Percentiles rank a stretch among this genome's conserved stretches.
phyloP scores from a whole-genome alignment of 2,113 vertebrate genomes.

The Peromyscus polionotus region DNA sequence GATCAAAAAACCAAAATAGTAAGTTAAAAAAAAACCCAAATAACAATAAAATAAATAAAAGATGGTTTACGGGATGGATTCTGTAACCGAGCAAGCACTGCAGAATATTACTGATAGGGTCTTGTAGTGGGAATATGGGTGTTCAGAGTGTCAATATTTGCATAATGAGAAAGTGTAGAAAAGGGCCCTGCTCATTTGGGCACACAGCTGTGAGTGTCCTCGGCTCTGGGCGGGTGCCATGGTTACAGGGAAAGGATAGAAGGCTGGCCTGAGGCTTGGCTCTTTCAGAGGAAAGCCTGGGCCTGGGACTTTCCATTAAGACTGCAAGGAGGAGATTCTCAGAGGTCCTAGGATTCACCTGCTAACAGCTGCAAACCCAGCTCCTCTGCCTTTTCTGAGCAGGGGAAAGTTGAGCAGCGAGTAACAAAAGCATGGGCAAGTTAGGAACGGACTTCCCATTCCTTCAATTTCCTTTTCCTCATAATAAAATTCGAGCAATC shows the following conservation, averaged over 20 bases:
- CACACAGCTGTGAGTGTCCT: not conserved
- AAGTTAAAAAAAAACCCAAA: not conserved
- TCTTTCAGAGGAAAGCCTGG: not conserved
- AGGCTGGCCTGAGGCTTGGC: not conserved
- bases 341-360: not conserved
- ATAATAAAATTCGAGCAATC: not conserved
- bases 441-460: not conserved
- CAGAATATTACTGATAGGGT: not conserved
- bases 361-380: not conserved
- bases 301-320: not conserved
- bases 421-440: not conserved
- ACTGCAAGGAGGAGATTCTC: not conserved
- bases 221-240: not conserved
- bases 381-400: not conserved
- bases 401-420: not conserved
- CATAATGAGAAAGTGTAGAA: not conserved
- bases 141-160: not conserved
- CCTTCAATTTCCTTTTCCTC: not conserved
- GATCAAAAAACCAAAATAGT: not conserved
- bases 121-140: not conserved
- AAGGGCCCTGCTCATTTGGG: not conserved
- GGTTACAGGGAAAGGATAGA: not conserved
- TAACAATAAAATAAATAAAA: not conserved
- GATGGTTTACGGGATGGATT: not conserved
- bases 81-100: not conserved